Percentiles rank a stretch among this genome's conserved stretches.
These are phyloP conservation scores for Chlorops oryzae DNA, from an alignment of 1,140 invertebrate species.

Conservation along the genomic window DNA sequence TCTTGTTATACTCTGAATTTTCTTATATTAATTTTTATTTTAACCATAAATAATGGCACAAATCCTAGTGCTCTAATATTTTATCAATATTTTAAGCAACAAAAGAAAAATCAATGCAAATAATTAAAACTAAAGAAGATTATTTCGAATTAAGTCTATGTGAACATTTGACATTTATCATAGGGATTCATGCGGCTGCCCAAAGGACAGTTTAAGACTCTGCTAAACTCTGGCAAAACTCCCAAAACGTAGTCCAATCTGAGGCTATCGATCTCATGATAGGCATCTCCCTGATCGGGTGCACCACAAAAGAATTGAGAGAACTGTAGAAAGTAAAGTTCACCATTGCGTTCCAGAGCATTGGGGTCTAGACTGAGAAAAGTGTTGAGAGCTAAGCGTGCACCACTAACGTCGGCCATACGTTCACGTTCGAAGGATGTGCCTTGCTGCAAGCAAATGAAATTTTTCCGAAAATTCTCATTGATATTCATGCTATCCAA, in stretches of 20 bases:
- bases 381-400: constrained; percentile 22
- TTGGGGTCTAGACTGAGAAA: constrained; percentile 4
- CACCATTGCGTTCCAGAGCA: not conserved
- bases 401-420: constrained; percentile 34
- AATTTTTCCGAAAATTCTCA: not conserved
- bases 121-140: too few species aligned
- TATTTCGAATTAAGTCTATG: too few species aligned
- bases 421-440: constrained; percentile 8
- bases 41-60: too few species aligned
- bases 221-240: constrained; percentile 73
- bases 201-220: constrained; percentile 61
- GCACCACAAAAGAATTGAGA: constrained; percentile 36
- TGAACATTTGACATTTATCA: constrained; percentile 5
- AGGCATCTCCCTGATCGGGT: constrained; percentile 47
- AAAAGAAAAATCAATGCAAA: too few species aligned
- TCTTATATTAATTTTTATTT: too few species aligned
- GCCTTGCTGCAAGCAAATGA: not conserved
- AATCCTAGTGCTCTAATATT: too few species aligned
- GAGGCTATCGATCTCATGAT: constrained; percentile 75
- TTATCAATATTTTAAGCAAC: too few species aligned
- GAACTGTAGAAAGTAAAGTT: constrained; percentile 35
- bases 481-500: constrained; percentile 3
- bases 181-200: constrained; percentile 74
- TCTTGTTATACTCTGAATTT: too few species aligned
- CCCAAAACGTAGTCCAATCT: constrained; percentile 72